A percentile compares a stretch with the other conserved stretches of the same genome.
Conservation (phyloP, 2,888 invertebrate genomes). For the Auanema freiburgensis region DNA sequence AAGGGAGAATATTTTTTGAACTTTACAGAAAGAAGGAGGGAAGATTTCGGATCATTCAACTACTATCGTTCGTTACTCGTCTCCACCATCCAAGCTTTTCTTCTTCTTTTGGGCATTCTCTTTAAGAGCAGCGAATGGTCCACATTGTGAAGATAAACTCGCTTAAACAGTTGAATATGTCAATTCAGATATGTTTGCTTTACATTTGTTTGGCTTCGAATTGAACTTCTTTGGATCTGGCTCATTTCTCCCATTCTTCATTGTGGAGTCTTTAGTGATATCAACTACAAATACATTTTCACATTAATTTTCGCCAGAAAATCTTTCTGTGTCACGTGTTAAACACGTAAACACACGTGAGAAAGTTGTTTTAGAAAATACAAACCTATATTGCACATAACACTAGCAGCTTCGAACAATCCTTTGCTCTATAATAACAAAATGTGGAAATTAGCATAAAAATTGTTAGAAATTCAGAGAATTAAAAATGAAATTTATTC, state of each 20-base stretch:
- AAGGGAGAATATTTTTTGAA: too few relatives aligned
- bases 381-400: slow-evolving; percentile 20
- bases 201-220: neutral
- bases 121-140: slow-evolving; percentile 18
- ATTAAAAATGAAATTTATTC: too few relatives aligned
- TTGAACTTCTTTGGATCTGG: too few relatives aligned
- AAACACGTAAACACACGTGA: neutral
- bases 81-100: slow-evolving; percentile 18
- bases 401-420: slow-evolving; percentile 18
- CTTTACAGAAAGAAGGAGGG: too few relatives aligned
- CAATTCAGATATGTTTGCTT: neutral
- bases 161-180: neutral
- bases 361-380: neutral
- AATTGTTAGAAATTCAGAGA: too few relatives aligned
- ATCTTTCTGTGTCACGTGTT: neutral
- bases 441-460: too few relatives aligned
- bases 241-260: neutral
- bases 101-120: slow-evolving; percentile 20
- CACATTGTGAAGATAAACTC: slow-evolving; percentile 7
- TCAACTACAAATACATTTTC: slow-evolving; percentile 12
- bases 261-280: slow-evolving; percentile 19
- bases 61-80: neutral
- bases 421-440: slow-evolving; percentile 12
- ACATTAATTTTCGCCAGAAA: neutral
- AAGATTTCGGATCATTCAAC: too few relatives aligned